Evolutionary conservation across 1,140 invertebrate genomes (phyloP).

Genomic region (Diabrotica undecimpunctata): DNA sequence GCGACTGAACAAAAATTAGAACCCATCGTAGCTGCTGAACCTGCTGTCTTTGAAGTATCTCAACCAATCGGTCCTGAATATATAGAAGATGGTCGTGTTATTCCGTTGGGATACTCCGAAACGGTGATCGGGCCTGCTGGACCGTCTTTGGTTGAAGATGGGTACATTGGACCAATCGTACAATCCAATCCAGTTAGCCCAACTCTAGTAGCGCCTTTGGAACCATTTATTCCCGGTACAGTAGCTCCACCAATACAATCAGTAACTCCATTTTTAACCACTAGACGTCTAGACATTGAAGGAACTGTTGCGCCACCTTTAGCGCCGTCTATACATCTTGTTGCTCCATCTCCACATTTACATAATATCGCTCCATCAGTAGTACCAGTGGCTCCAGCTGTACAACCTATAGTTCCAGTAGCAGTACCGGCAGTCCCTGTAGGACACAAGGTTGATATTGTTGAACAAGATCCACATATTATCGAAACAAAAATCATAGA

Average conservation of each 20-base stretch:
- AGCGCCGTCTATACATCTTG: too few species aligned
- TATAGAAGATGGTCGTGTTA: neutral
- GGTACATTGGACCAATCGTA: neutral
- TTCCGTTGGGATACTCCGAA: neutral
- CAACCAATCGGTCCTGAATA: neutral
- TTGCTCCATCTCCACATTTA: too few species aligned
- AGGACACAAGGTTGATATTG: conserved; percentile 22
- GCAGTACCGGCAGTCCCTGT: neutral
- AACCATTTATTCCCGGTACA: conserved; percentile 1
- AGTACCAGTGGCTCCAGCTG: conserved; percentile 10
- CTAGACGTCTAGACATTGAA: neutral
- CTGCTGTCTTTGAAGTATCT: neutral
- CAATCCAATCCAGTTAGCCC: neutral
- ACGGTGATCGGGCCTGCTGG: too few species aligned
- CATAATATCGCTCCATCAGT: neutral
- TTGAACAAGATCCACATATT: conserved; percentile 29
- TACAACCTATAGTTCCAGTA: conserved; percentile 8
- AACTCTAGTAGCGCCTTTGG: neutral
- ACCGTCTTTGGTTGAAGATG: neutral
- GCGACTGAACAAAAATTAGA: conserved; percentile 22
- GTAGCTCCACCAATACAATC: conserved; percentile 4
- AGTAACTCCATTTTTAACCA: neutral
- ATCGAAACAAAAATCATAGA: conserved; percentile 34
- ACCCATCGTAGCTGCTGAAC: conserved; percentile 35
- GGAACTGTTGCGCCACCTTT: too few species aligned